Evolutionary conservation across 2,888 invertebrate species (phyloP).

Genomic region (Melanchra persicariae): DNA sequence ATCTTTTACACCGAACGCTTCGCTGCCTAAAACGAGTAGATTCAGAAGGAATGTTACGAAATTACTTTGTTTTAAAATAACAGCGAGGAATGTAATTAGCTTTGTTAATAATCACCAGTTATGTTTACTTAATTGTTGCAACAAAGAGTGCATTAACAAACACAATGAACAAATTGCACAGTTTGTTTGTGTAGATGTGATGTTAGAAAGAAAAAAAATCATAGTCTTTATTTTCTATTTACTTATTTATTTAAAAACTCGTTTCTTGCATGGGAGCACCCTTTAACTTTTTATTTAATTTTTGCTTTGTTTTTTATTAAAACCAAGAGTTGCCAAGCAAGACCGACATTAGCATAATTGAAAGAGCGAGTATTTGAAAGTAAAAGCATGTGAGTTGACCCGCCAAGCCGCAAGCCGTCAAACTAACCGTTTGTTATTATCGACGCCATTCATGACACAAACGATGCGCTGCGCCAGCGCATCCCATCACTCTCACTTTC

Average conservation of each 20-base stretch:
- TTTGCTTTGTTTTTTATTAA: neutral
- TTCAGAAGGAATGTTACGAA: constrained; percentile 40
- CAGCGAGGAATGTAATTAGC: constrained; percentile 24
- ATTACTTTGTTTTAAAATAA: constrained; percentile 42
- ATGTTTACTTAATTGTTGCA: constrained; percentile 41
- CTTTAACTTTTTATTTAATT: too few species aligned
- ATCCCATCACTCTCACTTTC: constrained; percentile 85
- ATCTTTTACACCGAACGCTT: constrained; percentile 29
- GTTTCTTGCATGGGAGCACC: too few species aligned
- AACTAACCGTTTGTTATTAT: constrained; percentile 70
- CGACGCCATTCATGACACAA: constrained; percentile 78
- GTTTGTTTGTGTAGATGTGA: constrained; percentile 5
- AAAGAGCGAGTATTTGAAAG: constrained; percentile 60
- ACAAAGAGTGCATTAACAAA: constrained; percentile 12
- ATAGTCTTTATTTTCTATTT: too few species aligned
- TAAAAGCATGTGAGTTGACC: constrained; percentile 68
- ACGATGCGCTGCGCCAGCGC: constrained; percentile 74
- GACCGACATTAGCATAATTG: neutral
- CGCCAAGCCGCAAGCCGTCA: constrained; percentile 34
- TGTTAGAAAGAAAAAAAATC: neutral
- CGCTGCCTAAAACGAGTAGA: constrained; percentile 9
- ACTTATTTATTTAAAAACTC: too few species aligned
- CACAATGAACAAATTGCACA: constrained; percentile 29
- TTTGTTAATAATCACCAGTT: constrained; percentile 29
- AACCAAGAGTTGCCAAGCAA: constrained; percentile 15